Percentiles rank a stretch among this genome's conserved stretches.
phyloP scores from a whole-genome alignment of 2,113 vertebrate species.

The Chloroceryle aenea region DNA sequence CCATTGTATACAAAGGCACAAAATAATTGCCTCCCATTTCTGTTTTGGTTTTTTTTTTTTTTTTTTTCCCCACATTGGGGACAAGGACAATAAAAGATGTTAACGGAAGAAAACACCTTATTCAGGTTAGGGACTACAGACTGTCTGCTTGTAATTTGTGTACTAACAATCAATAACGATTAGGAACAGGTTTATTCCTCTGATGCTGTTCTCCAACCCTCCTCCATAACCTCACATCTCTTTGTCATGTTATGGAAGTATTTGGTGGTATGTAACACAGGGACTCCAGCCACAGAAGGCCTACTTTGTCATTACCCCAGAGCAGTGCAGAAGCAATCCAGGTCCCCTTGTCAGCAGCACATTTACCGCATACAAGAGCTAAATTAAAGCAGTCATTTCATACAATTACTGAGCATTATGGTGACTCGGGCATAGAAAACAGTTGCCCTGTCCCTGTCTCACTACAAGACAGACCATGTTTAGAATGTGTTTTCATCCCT shows the following conservation, averaged over 20 bases:
- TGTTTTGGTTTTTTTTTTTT: not conserved
- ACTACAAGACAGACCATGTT: not conserved
- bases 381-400: constrained; percentile 75
- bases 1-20: not conserved
- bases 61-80: not conserved
- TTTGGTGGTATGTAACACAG: not conserved
- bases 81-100: not conserved
- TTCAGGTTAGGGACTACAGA: constrained; percentile 22
- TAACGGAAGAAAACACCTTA: constrained; percentile 3
- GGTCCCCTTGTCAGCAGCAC: constrained; percentile 50
- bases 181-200: constrained; percentile 21
- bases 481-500: constrained; percentile 27
- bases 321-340: constrained; percentile 62
- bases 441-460: not conserved
- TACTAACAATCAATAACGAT: constrained; percentile 54
- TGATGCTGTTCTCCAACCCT: not conserved
- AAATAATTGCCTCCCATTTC: constrained; percentile 27
- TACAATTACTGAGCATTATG: constrained; percentile 64
- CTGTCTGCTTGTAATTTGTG: constrained; percentile 35
- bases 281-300: constrained; percentile 27
- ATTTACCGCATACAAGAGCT: constrained; percentile 61
- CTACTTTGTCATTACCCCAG: constrained; percentile 31
- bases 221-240: not conserved
- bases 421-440: constrained; percentile 39
- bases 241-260: not conserved